These are phyloP conservation scores for Dolichallabes microphthalmus DNA, from an alignment of 2,113 vertebrate species.

Conservation along the genomic window DNA sequence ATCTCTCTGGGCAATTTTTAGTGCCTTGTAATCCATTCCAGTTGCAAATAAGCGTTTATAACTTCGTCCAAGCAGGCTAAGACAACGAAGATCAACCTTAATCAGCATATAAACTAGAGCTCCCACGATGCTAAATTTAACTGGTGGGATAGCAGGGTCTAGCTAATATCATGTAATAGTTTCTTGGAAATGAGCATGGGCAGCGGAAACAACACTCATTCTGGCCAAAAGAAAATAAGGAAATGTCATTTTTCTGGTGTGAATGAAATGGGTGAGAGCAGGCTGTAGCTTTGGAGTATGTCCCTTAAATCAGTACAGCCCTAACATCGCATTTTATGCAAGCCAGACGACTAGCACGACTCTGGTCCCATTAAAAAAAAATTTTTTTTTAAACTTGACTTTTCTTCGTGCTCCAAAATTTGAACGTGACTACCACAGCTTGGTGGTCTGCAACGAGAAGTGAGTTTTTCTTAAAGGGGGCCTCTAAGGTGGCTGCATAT, in stretches of 20 bases:
- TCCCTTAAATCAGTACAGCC: neutral
- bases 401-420: neutral
- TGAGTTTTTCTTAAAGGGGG: conserved; percentile 56
- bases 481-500: conserved; percentile 79
- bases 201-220: neutral
- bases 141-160: conserved; percentile 10
- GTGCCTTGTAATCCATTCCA: conserved; percentile 30
- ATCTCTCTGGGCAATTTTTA: conserved; percentile 34
- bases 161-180: conserved; percentile 30
- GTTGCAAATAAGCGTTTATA: conserved; percentile 22
- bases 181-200: conserved; percentile 33
- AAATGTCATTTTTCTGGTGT: conserved; percentile 17
- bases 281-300: neutral
- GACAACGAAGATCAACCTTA: conserved; percentile 30
- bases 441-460: neutral
- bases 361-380: neutral
- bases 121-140: conserved; percentile 35
- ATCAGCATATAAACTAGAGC: conserved; percentile 32
- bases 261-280: neutral
- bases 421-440: neutral
- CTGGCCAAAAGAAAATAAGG: conserved; percentile 18
- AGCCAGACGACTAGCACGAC: neutral
- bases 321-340: neutral
- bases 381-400: too few species aligned
- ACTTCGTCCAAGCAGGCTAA: conserved; percentile 1